These are phyloP conservation scores for Pollenia angustigena DNA, from an alignment of 2,888 invertebrate species.

Conservation along the genomic window DNA sequence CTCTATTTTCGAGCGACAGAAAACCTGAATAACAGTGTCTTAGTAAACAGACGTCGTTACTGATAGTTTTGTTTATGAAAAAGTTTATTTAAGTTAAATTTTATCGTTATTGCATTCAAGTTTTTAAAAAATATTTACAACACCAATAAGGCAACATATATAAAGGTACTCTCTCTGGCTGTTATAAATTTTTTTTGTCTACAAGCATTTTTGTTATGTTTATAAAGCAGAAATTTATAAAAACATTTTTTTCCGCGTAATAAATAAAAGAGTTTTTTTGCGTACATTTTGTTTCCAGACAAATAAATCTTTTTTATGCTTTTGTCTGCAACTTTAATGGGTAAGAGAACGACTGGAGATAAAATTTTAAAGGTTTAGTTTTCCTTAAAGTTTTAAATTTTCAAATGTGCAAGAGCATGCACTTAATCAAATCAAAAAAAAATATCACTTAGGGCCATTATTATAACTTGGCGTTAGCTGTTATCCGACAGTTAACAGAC, in stretches of 20 bases:
- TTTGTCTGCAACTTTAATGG: slow-evolving; percentile 58
- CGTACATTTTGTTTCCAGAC: slow-evolving; percentile 56
- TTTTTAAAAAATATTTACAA: slow-evolving; percentile 29
- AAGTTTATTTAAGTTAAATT: slow-evolving; percentile 22
- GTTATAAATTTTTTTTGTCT: slow-evolving; percentile 25
- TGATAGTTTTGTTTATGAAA: slow-evolving; percentile 24
- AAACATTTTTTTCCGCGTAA: slow-evolving; percentile 26
- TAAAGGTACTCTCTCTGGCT: slow-evolving; percentile 19
- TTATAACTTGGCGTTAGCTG: no score
- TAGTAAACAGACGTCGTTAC: background rate
- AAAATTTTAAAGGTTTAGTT: background rate
- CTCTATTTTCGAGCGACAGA: background rate
- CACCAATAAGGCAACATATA: background rate
- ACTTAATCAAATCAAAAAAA: no score
- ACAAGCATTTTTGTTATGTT: background rate
- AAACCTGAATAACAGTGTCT: slow-evolving; percentile 16
- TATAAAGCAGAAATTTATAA: background rate
- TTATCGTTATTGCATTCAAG: slow-evolving; percentile 6
- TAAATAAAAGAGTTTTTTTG: slow-evolving; percentile 44
- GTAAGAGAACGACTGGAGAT: background rate
- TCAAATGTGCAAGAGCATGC: background rate
- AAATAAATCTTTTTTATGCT: slow-evolving; percentile 66
- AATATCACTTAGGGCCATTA: no score
- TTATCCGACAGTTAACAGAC: no score
- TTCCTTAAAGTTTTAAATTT: no score